Percentiles rank a stretch among this genome's conserved stretches.
These are phyloP conservation scores for Bucorvus abyssinicus DNA, from an alignment of 2,797 vertebrate species.

Conservation along the genomic window DNA sequence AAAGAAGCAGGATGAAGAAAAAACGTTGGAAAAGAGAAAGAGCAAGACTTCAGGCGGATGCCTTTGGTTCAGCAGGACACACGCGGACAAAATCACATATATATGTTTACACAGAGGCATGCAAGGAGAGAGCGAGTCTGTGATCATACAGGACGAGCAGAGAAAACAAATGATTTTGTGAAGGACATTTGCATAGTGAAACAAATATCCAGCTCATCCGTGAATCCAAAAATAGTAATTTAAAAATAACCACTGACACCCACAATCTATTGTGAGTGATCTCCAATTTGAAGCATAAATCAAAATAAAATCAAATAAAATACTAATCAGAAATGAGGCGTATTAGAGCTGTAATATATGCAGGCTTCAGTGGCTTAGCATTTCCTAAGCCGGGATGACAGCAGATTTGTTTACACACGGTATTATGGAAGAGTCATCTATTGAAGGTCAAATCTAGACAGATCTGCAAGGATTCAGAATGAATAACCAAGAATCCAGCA, in stretches of 20 bases:
- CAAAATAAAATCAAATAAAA: constrained; percentile 44
- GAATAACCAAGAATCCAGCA: neutral
- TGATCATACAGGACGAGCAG: neutral
- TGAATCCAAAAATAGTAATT: constrained; percentile 5
- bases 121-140: neutral
- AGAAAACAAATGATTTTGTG: constrained; percentile 10
- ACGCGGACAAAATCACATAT: neutral
- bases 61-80: neutral
- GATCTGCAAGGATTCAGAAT: constrained; percentile 12
- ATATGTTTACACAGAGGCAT: neutral
- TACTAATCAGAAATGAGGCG: neutral
- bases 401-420: constrained; percentile 18
- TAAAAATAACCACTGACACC: constrained; percentile 38
- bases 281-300: constrained; percentile 7
- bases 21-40: neutral
- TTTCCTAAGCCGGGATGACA: constrained; percentile 49
- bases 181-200: constrained; percentile 3
- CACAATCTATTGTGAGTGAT: constrained; percentile 1
- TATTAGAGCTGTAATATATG: neutral
- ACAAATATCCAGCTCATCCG: constrained; percentile 17
- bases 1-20: neutral
- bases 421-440: constrained; percentile 31
- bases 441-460: constrained; percentile 54
- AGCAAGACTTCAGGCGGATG: neutral
- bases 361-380: constrained; percentile 44